phyloP scores from a whole-genome alignment of 2,888 invertebrate genomes.

The Ophion slaviceki region DNA sequence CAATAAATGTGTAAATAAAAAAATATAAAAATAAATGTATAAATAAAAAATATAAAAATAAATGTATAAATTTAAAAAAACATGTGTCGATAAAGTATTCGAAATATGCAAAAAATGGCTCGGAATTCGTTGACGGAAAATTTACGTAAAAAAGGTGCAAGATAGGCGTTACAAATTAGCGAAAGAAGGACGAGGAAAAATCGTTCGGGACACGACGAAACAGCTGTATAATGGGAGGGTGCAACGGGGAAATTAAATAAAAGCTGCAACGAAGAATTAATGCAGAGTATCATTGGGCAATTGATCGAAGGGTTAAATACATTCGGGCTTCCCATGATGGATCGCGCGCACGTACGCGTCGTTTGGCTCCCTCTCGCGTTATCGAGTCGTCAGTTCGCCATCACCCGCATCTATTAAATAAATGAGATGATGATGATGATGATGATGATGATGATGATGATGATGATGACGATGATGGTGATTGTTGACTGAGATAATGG shows the following conservation, averaged over 20 bases:
- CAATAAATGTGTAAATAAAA: no score
- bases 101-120: no score
- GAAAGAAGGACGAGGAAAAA: neutral
- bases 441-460: slow-evolving; percentile 46
- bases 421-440: slow-evolving; percentile 53
- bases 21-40: no score
- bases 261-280: slow-evolving; percentile 52
- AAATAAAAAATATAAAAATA: no score
- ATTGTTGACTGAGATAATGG: slow-evolving; percentile 54
- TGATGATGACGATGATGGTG: slow-evolving; percentile 47
- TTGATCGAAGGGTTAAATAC: slow-evolving; percentile 28
- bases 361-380: slow-evolving; percentile 44
- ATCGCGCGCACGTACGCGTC: slow-evolving; percentile 31
- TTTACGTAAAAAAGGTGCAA: no score
- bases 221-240: slow-evolving; percentile 14
- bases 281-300: slow-evolving; percentile 45
- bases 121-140: no score
- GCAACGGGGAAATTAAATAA: slow-evolving; percentile 37
- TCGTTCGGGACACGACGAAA: no score
- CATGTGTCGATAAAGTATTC: neutral
- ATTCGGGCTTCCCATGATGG: slow-evolving; percentile 7
- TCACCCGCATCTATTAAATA: slow-evolving; percentile 38
- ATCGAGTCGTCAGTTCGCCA: slow-evolving; percentile 14
- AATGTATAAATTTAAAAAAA: no score
- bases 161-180: no score